Base-by-base conservation (phyloP, 1,140 invertebrate species). In the Diachasma alloeum region DNA sequence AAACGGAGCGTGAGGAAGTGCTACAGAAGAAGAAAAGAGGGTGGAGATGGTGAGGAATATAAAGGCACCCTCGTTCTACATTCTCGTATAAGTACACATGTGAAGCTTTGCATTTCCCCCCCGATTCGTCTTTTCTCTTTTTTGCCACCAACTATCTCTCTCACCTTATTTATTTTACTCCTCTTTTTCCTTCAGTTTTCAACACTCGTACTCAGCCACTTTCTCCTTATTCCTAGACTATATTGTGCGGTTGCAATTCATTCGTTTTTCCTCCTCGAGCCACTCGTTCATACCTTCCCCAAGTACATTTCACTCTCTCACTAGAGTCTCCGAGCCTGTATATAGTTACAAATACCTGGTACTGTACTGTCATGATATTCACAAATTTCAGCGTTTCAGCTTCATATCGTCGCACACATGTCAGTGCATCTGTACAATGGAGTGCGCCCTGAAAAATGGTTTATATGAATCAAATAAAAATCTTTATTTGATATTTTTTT, bases 191-290 rank as follows among this genome's bases (percentile, higher is more conserved):
- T 36, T 39, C 15, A 24, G 46, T 19, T 39, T 71, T 73, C 44
- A 17, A n/a, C 15, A 9, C 17, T 19, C 2, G 0, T 66, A 53
- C 56, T 26, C 24, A 36, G n/a, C 26, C 66, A 19, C 26, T 68
- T 68, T 37, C 31, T 68, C 31, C 36, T 19, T 39, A 68, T 68
- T 37, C 31, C n/a, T 4, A 3, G 36, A 22, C 42, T 78, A 68
- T 75, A 74, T 80, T 78, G 79, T 81, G 80, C 69, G 9, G 77
- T 77, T 48, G 68, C 72, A 72, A 83, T 81, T 81, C 79, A 81
- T 82, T 83, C 66, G 66, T 39, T 82, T 77, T 59, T 31, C 46
- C 19, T 15, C 48, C 37, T 24, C 19, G 22, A 48, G n/a, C 48
- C n/a, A 56, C 15, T 75, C 67, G 26, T 66, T 75, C 42, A 48